Evolutionary conservation across 2,888 invertebrate genomes (phyloP).

Genomic region (Colletes collaris): DNA sequence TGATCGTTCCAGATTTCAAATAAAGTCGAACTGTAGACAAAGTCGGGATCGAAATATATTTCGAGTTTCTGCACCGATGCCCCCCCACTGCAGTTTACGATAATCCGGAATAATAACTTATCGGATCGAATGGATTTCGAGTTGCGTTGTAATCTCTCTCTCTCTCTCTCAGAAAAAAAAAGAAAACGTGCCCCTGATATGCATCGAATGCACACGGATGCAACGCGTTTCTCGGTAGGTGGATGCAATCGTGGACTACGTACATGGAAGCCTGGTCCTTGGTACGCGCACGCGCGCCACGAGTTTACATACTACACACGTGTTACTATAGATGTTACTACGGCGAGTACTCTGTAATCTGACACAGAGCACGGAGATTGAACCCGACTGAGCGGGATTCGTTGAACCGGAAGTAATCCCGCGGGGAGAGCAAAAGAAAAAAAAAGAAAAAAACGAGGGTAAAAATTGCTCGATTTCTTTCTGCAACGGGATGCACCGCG

Average conservation of each 20-base stretch:
- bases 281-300: slow-evolving; percentile 53
- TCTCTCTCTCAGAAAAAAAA: not conserved
- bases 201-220: slow-evolving; percentile 22
- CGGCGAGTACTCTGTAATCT: slow-evolving; percentile 66
- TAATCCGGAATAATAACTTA: not conserved
- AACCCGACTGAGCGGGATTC: slow-evolving; percentile 54
- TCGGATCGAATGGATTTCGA: too few species aligned
- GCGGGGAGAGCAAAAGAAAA: slow-evolving; percentile 43
- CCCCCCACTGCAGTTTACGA: not conserved
- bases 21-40: not conserved
- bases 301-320: slow-evolving; percentile 59
- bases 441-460: slow-evolving; percentile 17
- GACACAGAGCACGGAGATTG: slow-evolving; percentile 61
- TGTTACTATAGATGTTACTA: slow-evolving; percentile 67
- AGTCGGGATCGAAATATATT: slow-evolving; percentile 31
- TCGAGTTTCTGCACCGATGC: not conserved
- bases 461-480: slow-evolving; percentile 55
- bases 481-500: slow-evolving; percentile 31
- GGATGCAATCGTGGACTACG: not conserved
- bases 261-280: slow-evolving; percentile 10
- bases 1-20: slow-evolving; percentile 10
- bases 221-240: slow-evolving; percentile 11
- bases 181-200: slow-evolving; percentile 13
- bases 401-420: slow-evolving; percentile 64
- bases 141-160: not conserved